Evolutionary conservation across 1,140 invertebrate species (phyloP).

Genomic region (Diploscapter pachys): DNA sequence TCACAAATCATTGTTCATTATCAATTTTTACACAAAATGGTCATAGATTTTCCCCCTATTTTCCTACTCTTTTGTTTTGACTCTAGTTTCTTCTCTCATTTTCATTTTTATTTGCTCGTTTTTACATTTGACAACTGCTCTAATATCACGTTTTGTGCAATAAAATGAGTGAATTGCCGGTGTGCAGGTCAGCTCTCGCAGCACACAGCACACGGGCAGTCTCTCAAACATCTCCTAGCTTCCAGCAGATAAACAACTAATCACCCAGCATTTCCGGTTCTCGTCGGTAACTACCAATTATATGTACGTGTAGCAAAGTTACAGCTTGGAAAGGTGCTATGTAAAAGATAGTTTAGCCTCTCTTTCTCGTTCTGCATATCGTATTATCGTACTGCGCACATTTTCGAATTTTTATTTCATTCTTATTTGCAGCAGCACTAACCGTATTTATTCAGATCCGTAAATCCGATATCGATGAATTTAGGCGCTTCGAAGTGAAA

Average conservation of each 20-base stretch:
- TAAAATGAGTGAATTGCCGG: no score
- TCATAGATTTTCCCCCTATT: no score
- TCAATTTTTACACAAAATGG: no score
- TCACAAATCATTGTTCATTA: no score
- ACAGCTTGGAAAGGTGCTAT: background rate
- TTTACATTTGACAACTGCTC: background rate
- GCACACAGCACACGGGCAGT: background rate
- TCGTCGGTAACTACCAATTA: no score
- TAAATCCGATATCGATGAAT: slow-evolving; percentile 28
- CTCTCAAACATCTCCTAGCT: background rate
- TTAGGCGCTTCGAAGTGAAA: slow-evolving; percentile 18
- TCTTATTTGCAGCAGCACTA: slow-evolving; percentile 3
- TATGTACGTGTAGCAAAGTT: background rate
- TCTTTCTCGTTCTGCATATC: background rate
- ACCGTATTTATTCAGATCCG: slow-evolving; percentile 19
- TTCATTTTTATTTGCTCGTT: background rate
- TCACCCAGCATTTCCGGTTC: no score
- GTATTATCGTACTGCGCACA: background rate
- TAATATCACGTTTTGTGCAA: no score
- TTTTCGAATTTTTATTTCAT: slow-evolving; percentile 3
- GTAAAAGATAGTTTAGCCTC: background rate
- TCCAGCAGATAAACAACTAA: background rate
- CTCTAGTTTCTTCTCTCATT: no score
- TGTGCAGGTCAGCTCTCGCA: background rate
- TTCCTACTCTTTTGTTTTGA: no score